A percentile compares a stretch with the other conserved stretches of the same genome.
These are phyloP conservation scores for Hippoglossus hippoglossus DNA, from an alignment of 2,797 vertebrate genomes.

Conservation along the genomic window DNA sequence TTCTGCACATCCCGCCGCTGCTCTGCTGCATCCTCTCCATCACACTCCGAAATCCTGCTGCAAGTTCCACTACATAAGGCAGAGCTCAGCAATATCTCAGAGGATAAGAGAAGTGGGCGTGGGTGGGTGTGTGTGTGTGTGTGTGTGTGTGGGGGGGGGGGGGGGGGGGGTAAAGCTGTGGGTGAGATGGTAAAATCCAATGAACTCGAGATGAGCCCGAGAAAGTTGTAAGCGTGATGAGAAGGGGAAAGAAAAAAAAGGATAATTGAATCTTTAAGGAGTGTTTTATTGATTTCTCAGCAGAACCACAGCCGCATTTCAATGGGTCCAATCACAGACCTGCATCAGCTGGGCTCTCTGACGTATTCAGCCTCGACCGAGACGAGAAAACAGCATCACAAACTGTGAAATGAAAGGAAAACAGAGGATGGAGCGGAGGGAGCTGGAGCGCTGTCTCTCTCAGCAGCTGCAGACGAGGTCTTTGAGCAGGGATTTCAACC, in stretches of 20 bases:
- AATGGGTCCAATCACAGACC: conserved; percentile 32
- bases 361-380: background rate
- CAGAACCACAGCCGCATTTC: conserved; percentile 33
- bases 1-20: no score
- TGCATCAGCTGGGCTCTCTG: conserved; percentile 24
- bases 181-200: no score
- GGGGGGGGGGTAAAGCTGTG: background rate
- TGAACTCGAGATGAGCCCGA: background rate
- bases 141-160: conserved; percentile 15
- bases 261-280: conserved; percentile 60
- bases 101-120: conserved; percentile 33
- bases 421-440: no score
- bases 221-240: conserved; percentile 23
- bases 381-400: conserved; percentile 23
- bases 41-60: conserved; percentile 38
- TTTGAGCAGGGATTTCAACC: no score
- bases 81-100: conserved; percentile 53
- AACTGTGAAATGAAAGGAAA: no score
- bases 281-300: conserved; percentile 48
- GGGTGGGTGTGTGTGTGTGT: conserved; percentile 15
- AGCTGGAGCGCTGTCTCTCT: no score
- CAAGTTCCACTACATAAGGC: conserved; percentile 43
- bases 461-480: no score
- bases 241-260: conserved; percentile 7
- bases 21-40: conserved; percentile 12